phyloP scores from a whole-genome alignment of 2,797 vertebrate species.

The Oryzias dopingdopingensis region DNA sequence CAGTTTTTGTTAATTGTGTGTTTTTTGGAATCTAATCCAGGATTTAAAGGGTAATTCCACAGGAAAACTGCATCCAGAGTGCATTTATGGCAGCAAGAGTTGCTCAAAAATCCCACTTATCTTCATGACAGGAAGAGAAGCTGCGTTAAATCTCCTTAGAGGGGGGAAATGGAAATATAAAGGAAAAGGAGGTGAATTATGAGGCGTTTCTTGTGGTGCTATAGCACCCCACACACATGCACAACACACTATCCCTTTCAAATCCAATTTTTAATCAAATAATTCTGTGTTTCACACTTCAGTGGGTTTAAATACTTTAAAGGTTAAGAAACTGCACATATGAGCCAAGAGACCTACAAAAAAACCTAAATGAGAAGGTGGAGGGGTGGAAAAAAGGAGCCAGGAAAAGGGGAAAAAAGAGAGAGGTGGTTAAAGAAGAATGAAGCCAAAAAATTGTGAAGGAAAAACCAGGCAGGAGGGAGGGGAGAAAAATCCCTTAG shows the following conservation, averaged over 20 bases:
- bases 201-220: constrained; percentile 56
- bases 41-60: constrained; percentile 76
- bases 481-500: constrained; percentile 47
- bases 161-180: constrained; percentile 44
- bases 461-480: background rate
- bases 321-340: constrained; percentile 13
- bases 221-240: constrained; percentile 36
- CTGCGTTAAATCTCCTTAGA: constrained; percentile 62
- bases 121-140: constrained; percentile 60
- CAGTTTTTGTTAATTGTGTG: constrained; percentile 42
- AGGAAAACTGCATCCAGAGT: constrained; percentile 73
- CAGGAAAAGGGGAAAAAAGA: constrained; percentile 12
- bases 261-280: constrained; percentile 20
- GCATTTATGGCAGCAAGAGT: constrained; percentile 50
- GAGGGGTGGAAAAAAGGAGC: no score
- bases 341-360: no score
- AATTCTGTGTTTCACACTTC: constrained; percentile 10
- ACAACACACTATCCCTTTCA: constrained; percentile 1
- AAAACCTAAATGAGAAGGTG: no score
- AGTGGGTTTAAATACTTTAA: constrained; percentile 15
- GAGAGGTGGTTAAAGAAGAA: constrained; percentile 9
- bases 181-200: constrained; percentile 58
- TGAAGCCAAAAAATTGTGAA: constrained; percentile 41
- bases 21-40: constrained; percentile 65
- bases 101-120: constrained; percentile 63